Base-by-base conservation (phyloP, 1,140 invertebrate genomes). In the Brevipalpus yothersi region DNA sequence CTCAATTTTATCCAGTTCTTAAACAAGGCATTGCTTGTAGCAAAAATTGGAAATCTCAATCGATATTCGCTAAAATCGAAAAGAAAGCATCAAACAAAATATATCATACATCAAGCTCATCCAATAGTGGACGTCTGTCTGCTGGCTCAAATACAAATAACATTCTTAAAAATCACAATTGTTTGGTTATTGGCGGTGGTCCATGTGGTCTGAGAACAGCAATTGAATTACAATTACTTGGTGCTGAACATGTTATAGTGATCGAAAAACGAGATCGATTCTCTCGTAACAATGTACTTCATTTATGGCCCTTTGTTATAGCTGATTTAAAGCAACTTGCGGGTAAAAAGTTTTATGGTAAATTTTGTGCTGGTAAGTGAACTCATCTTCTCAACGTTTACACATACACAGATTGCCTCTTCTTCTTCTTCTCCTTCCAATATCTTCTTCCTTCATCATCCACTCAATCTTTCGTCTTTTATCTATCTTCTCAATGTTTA, bases 221-320 rank as follows among this genome's bases (percentile, higher is more conserved):
- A 9, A 97, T 98, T 63, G 94, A 99, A 72, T 87, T 86, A 49
- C 92, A 96, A 68, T 74, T 98, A 21, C 75, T 98, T 12, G 94
- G 94, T 31, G 87, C 87, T 62, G 91, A 93, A 58, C 55, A 60
- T 56, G 89, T 94, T 69, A 79, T 93, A 41, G 81, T 94, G 5
- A 72, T 93, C 1, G 90, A 95, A 71, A 92, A 93, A 71, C 75
- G 90, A 45, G 88, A 92, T 72, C 77, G 87, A 3, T 86, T 94
- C 72, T 87, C 87, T 11, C 65, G 94, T 17, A 96, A 98, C 73
- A 99, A 99, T 74, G 93, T 98, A 10, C 78, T 99, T 47, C 94
- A 98, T 73, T 74, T 99, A 43, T 98, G 94, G 94, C 92, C 93
- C 31, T 97, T 91, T 72, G 89, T 98, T 23, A 97, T 98, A 60